Percentiles rank a stretch among this genome's conserved stretches.
phyloP scores from a whole-genome alignment of 2,888 invertebrate genomes.

The Drosophila parthenogenetica region DNA sequence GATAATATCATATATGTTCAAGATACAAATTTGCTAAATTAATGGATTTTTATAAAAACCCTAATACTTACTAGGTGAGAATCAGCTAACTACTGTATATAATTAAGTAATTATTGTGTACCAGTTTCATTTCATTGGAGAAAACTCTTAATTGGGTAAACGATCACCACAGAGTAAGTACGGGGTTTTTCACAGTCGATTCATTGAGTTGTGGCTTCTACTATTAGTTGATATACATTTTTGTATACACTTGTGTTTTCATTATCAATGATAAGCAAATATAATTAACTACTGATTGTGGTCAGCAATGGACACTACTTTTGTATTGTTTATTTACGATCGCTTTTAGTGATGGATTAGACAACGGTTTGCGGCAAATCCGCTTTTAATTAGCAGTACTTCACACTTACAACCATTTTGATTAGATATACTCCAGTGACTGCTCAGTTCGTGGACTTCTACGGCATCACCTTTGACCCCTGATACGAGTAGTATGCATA shows the following conservation, averaged over 20 bases:
- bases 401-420: conserved; percentile 76
- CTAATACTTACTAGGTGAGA: no score
- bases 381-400: neutral
- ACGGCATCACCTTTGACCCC: conserved; percentile 64
- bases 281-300: conserved; percentile 23
- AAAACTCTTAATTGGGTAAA: no score
- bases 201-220: no score
- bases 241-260: neutral
- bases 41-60: no score
- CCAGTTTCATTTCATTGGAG: no score
- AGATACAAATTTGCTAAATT: no score
- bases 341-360: conserved; percentile 15
- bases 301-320: conserved; percentile 21
- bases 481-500: conserved; percentile 24
- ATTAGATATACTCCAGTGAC: conserved; percentile 73
- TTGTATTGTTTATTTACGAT: conserved; percentile 32
- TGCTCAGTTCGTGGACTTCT: conserved; percentile 66
- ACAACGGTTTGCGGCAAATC: neutral
- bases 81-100: no score
- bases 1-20: no score
- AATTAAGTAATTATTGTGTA: no score
- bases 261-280: conserved; percentile 10
- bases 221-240: no score
- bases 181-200: no score
- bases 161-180: no score